These are phyloP conservation scores for Philereme vetulata DNA, from an alignment of 2,888 invertebrate species.

Conservation along the genomic window DNA sequence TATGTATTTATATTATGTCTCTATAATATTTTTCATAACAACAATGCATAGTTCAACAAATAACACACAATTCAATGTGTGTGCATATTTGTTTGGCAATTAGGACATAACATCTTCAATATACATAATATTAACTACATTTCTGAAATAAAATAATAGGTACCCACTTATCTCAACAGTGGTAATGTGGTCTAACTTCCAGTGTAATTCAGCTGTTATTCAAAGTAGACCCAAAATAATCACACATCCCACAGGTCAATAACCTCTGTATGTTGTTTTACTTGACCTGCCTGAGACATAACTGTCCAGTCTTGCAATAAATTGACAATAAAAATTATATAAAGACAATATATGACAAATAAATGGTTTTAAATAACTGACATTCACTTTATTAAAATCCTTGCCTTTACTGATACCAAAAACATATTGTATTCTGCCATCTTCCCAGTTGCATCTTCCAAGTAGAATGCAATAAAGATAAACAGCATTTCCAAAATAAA, in stretches of 20 bases:
- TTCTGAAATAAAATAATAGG: neutral
- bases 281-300: slow-evolving; percentile 14
- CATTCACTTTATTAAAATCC: neutral
- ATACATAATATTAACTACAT: neutral
- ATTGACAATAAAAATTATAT: too few relatives aligned
- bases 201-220: neutral
- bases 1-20: neutral
- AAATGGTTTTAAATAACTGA: neutral
- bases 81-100: neutral
- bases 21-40: neutral
- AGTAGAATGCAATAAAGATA: too few relatives aligned
- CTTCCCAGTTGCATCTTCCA: too few relatives aligned
- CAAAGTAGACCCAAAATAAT: slow-evolving; percentile 18
- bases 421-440: too few relatives aligned
- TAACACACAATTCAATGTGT: neutral
- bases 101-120: neutral
- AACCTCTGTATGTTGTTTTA: slow-evolving; percentile 31
- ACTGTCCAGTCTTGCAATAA: neutral
- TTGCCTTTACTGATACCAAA: too few relatives aligned
- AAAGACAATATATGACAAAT: too few relatives aligned
- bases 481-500: too few relatives aligned
- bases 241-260: slow-evolving; percentile 24
- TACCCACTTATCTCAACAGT: neutral
- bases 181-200: neutral
- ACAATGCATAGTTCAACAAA: neutral